Conservation (phyloP, 1,140 invertebrate species). For the Sycobia sp. region DNA sequence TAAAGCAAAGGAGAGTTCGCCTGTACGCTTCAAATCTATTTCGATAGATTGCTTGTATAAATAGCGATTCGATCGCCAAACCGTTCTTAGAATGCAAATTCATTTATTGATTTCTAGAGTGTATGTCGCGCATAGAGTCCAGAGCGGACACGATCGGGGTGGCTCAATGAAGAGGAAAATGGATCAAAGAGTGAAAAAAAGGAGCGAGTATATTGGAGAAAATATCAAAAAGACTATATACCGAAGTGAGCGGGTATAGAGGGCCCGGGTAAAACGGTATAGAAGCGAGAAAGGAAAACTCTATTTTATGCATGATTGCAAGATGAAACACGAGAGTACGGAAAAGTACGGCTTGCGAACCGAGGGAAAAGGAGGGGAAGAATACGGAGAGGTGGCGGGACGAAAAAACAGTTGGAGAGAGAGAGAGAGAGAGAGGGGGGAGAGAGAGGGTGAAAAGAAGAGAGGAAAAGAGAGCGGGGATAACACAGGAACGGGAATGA, state of each 20-base stretch:
- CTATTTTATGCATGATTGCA: slow-evolving; percentile 25
- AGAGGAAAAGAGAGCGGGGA: background rate
- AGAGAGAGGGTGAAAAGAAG: background rate
- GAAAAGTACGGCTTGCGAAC: slow-evolving; percentile 9
- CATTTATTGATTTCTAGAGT: too few relatives aligned
- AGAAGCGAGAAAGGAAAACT: background rate
- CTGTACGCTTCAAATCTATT: too few relatives aligned
- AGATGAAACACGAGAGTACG: slow-evolving; percentile 5
- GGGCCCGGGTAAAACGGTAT: too few relatives aligned
- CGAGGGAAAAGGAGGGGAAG: too few relatives aligned
- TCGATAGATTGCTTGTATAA: too few relatives aligned
- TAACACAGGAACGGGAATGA: background rate
- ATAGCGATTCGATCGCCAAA: too few relatives aligned
- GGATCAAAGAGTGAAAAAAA: background rate
- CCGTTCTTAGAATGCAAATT: too few relatives aligned
- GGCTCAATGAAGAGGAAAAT: too few relatives aligned
- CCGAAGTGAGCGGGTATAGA: background rate
- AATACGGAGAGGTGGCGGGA: background rate
- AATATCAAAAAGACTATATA: background rate
- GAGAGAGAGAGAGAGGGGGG: background rate
- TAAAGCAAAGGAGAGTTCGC: too few relatives aligned
- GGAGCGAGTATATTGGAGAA: background rate
- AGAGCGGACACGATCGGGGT: too few relatives aligned
- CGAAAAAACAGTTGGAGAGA: background rate
- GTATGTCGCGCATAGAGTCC: too few relatives aligned